phyloP scores from a whole-genome alignment of 2,888 invertebrate genomes.

The Protophormia terraenovae region DNA sequence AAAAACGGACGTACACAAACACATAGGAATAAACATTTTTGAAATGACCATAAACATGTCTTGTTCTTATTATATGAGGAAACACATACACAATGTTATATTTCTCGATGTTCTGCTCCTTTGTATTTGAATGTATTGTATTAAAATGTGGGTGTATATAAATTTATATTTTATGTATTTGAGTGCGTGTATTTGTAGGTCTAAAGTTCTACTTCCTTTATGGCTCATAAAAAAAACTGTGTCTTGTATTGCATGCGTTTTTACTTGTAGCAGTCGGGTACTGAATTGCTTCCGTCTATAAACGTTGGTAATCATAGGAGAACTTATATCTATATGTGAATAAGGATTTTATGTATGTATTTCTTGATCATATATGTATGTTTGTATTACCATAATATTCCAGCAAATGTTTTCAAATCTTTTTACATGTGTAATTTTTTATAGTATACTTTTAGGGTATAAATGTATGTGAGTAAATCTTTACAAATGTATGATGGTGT shows the following conservation, averaged over 20 bases:
- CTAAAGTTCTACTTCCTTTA: slow-evolving; percentile 30
- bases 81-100: slow-evolving; percentile 69
- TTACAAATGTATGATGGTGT: not conserved
- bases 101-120: not conserved
- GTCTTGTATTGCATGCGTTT: slow-evolving; percentile 24
- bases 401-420: not conserved
- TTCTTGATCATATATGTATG: not conserved
- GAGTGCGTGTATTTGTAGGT: not conserved
- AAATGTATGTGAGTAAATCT: slow-evolving; percentile 20
- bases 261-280: slow-evolving; percentile 21
- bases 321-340: too few species aligned
- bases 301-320: not conserved
- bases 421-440: not conserved
- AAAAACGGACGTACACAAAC: slow-evolving; percentile 22
- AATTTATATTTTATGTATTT: not conserved
- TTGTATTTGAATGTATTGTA: not conserved
- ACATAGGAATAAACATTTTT: slow-evolving; percentile 59
- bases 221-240: slow-evolving; percentile 48
- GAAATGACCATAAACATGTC: slow-evolving; percentile 67
- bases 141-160: not conserved
- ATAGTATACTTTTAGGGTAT: not conserved
- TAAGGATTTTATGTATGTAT: too few species aligned
- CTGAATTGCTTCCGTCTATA: slow-evolving; percentile 28
- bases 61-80: slow-evolving; percentile 67
- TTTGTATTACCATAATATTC: not conserved